Conservation (phyloP, 2,888 invertebrate genomes). For the Limnephilus rhombicus region DNA sequence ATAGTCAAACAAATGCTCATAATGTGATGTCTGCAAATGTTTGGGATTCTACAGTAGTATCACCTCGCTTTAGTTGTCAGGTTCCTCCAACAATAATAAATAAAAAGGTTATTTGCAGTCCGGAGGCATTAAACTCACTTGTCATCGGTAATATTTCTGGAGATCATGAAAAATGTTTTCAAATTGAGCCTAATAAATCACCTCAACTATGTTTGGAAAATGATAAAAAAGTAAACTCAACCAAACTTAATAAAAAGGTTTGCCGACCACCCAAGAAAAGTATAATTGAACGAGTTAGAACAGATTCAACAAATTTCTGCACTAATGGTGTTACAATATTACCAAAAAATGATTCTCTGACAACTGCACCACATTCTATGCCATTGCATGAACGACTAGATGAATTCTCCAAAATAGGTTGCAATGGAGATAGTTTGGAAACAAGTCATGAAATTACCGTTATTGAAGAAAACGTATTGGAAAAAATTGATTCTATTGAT, state of each 20-base stretch:
- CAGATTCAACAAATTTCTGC: conserved; percentile 22
- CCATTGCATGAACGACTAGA: neutral
- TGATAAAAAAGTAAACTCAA: neutral
- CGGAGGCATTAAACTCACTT: neutral
- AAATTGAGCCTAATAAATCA: neutral
- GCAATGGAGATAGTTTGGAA: neutral
- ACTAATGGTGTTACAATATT: neutral
- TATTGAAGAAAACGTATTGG: neutral
- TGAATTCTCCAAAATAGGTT: neutral
- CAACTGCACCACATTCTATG: neutral
- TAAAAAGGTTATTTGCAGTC: neutral
- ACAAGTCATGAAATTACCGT: neutral
- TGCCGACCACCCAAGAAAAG: conserved; percentile 47
- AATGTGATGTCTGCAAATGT: neutral
- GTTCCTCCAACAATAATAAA: neutral
- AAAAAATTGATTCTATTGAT: neutral
- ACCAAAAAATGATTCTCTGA: neutral
- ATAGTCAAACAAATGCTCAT: neutral
- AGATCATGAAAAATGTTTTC: neutral
- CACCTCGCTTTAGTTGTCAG: neutral
- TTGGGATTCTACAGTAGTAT: neutral
- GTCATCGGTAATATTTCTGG: neutral
- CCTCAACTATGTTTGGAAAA: neutral
- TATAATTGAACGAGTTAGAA: conserved; percentile 42
- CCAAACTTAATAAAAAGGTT: conserved; percentile 12